Base-by-base conservation (phyloP, 2,797 vertebrate genomes). In the Scolopax rusticola region DNA sequence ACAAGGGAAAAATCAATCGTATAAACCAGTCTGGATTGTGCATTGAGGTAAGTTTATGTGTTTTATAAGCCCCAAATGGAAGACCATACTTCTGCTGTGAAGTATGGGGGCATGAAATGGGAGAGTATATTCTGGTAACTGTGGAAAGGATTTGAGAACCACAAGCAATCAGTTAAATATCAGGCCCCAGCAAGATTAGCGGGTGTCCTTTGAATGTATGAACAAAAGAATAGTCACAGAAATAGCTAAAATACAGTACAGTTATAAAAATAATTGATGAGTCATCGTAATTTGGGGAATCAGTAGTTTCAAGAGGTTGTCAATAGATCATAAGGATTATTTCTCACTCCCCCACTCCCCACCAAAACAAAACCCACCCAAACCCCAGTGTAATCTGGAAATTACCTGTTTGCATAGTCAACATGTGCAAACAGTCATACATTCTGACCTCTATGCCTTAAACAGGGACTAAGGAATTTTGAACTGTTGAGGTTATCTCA, bases 281-380 rank as follows among this genome's bases (percentile, higher is more conserved):
- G 33, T 43, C 3, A 3, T 32, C 17, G 51, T 57, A 1, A 18
- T 43, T 59, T 45, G 41, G 7, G 27, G 6, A 63, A 87, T 59
- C 5, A 30, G 5, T 12, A 51, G 12, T 54, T 87, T 84, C 25
- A 20, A 78, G 47, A 79, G 3, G 0, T 21, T 68, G 2, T 15
- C 6, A 78, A 12, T 7, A 60, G 28, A 50, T 18, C 43, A 10
- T 32, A 63, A 81, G 9, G 2, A 15, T 50, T 50, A 27, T 50
- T 50, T 50, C 15, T 71, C 18, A 47, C 25, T 4, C 6, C 14
- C 4, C 13, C 1, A 15, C 5, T 6, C 4, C 12, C 9, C 0
- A 9, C 7, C 3, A 21, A 17, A 4, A 43, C 5, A 7, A n/a
- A 7, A 11, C 9, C 8, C 25, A 40, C 25, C 38, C 60, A 30